Evolutionary conservation across 1,140 invertebrate species (phyloP), one percentile per base, ranked within the genome.

Genomic region (Chlorops oryzae): DNA sequence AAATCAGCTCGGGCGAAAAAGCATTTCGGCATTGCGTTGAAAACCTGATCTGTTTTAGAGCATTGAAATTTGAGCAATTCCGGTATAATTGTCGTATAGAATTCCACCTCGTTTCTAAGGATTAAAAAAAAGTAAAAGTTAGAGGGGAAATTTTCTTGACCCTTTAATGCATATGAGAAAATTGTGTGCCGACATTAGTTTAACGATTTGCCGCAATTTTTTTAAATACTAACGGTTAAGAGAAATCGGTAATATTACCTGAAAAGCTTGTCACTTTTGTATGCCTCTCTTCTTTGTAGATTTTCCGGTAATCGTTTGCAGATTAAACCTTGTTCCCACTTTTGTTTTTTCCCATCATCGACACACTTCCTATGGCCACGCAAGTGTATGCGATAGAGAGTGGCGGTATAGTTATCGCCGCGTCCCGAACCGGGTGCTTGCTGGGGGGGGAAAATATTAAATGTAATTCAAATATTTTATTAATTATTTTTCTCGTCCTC

Each of bases 331-430:
- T 76, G 74, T 40, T 79, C 70, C 78, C 81, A 86, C 17, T 44
- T 73, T 56, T 25, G 59, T 48, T 59, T 65, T 57, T 59, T 62
- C 0, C 67, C 67, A 17, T 74, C 58, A 25, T 66, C 65, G n/a
- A 58, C 57, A 5, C 61, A 47, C 25, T 73, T 73, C 20, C 76
- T 74, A 5, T 73, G 70, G 0, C 84, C 83, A 52, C 77, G 79
- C 0, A 81, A 63, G 1, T 73, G 72, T 25, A 85, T 73, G 13
- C 84, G 77, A 61, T 85, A 85, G 1, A 85, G 64, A 76, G 84
- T 83, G 9, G 83, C 84, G 0, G 83, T 85, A 56, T 86, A 85
- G 62, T 85, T 86, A 54, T 86, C 84, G 5, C 84, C 83, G 28
- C 82, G 74, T 47, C 81, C 82, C 0, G 83, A 83, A 5, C 82